Evolutionary conservation across 2,797 vertebrate species (phyloP), one percentile per base, ranked within the genome.

Genomic region (Spea hammondii): DNA sequence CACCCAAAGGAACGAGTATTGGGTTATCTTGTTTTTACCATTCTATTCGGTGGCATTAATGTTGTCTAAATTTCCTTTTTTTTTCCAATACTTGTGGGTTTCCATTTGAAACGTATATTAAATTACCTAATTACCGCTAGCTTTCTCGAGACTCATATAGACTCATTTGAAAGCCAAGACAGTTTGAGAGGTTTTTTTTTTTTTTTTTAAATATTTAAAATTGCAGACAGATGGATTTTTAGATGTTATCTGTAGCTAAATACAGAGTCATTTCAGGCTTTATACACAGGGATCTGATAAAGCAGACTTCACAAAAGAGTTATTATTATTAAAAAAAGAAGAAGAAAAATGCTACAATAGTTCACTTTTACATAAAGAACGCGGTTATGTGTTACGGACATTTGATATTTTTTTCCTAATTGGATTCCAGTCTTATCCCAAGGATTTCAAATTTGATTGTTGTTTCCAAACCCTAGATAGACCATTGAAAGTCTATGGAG

Each of bases 41-140:
- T 72, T 50, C 46, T 68, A 50, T 66, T 53, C 50, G 1, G 4
- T 51, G 69, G n/a, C 69, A 76, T 76, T 71, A 80, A 51, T 57
- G 50, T 72, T 65, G 32, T 60, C 53, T 81, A 64, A 77, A 68
- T 72, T 32, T 66, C 60, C 79, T 59, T n/a, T 70, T 66, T 76
- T 64, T 72, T 14, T 65, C 51, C 67, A 62, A 57, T 50, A 54
- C 51, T 66, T 44, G 64, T 49, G 49, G 54, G 5, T 76, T 80
- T 80, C 60, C 64, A 71, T 80, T 81, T 44, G 65, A 80, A 76
- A 66, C 68, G 50, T 76, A 72, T 76, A 80, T 80, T 68, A 72
- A 67, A 76, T 80, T 60, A 80, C 69, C 66, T 76, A 75, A 80
- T 80, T 80, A 76, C 53, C 5, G 51, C 13, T 12, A 14, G 14